Conservation (phyloP, 2,797 vertebrate species). For the Helostoma temminkii region DNA sequence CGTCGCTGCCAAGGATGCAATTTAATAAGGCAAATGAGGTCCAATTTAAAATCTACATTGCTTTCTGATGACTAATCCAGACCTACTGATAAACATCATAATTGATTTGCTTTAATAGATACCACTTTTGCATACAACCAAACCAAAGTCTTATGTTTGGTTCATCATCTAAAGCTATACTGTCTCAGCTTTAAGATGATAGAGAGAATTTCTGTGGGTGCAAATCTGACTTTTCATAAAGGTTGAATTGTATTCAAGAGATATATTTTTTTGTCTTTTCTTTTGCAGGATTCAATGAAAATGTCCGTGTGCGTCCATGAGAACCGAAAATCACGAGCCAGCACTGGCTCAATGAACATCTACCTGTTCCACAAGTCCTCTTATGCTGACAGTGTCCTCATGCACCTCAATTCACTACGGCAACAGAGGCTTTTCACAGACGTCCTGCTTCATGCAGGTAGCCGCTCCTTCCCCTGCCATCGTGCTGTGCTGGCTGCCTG, state of each 20-base stretch:
- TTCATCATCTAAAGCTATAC: not conserved
- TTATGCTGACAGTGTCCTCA: conserved; percentile 97
- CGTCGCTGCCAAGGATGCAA: not conserved
- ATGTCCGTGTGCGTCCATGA: conserved; percentile 99
- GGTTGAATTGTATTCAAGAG: conserved; percentile 13
- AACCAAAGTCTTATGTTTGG: not conserved
- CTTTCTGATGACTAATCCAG: conserved; percentile 15
- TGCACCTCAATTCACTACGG: conserved; percentile 93
- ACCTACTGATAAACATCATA: not conserved
- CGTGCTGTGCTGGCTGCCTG: conserved; percentile 96
- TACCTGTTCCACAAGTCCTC: conserved; percentile 99
- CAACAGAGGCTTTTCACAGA: conserved; percentile 97
- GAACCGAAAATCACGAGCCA: conserved; percentile 97
- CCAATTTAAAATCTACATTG: not conserved
- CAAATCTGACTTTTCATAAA: not conserved
- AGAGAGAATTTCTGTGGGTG: not conserved
- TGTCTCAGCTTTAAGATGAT: not conserved
- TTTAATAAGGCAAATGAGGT: conserved; percentile 20
- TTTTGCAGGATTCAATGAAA: conserved; percentile 92
- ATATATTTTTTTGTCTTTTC: conserved; percentile 32
- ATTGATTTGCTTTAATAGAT: conserved; percentile 6
- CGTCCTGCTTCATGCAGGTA: conserved; percentile 95
- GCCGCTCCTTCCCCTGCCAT: conserved; percentile 96
- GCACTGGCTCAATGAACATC: conserved; percentile 98
- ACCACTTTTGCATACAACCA: not conserved